Base-by-base conservation (phyloP, 1,140 invertebrate genomes). In the Augochlora pura region DNA sequence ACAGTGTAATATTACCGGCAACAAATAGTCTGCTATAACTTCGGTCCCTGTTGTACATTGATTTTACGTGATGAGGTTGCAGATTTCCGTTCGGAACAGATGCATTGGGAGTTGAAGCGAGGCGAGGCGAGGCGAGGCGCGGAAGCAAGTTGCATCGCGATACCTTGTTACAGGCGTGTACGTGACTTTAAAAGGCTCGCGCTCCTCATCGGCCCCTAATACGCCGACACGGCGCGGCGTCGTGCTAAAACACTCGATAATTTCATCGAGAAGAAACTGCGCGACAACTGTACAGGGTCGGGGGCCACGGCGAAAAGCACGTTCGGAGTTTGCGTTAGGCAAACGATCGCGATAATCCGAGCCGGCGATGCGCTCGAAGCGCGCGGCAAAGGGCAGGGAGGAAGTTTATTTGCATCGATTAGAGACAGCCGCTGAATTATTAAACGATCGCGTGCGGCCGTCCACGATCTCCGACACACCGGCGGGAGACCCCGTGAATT, bases 341-440 rank as follows among this genome's bases (percentile, higher is more conserved):
- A 59, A 70, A 39, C 16, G 12, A 60, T 62, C 16, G 18, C n/a
- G 14, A 21, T 12, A 27, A 46, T 5, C 23, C 12, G 23, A 27
- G 6, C 2, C 14, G 0, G 27, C 16, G 39, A 62, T 21, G 57
- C 32, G 18, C 8, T 27, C 18, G 32, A 25, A 38, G 52, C 32
- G 18, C 38, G 32, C 16, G 49, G 16, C 5, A 6, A 0, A 21
- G 49, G 49, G 14, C 18, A 23, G 25, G 57, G 38, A 59, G 38
- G 39, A 25, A 62, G 57, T 62, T 27, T 60, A 62, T 71, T 71
- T 71, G 57, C 69, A 71, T 71, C 69, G 49, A 69, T 69, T 69
- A 69, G 14, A 74, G 64, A 18, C 64, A 27, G 52, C 7, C 64
- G 52, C 18, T 76, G 64, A 76, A 76, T 77, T 77, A 60, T 77